Evolutionary conservation across 2,113 vertebrate species (phyloP).

Genomic region (Agelaius phoeniceus): DNA sequence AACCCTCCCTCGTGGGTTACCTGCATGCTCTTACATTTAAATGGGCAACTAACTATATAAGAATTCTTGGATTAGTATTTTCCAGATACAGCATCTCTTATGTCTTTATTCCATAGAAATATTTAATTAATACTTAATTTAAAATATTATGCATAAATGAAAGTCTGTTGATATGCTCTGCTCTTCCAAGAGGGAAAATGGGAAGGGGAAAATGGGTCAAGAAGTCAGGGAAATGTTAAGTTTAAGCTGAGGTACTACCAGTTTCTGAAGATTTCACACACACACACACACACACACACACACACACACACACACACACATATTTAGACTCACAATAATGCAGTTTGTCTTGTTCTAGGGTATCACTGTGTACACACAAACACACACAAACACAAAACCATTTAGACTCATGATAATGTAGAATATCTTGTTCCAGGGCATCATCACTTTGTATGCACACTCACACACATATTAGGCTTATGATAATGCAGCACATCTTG

Average conservation of each 20-base stretch:
- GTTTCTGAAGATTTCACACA: background rate
- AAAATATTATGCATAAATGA: background rate
- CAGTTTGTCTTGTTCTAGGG: background rate
- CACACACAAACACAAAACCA: background rate
- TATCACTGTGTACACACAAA: background rate
- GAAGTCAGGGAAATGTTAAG: background rate
- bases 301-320: too few species aligned
- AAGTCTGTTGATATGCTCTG: background rate
- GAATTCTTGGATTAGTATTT: background rate
- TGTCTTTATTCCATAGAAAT: background rate
- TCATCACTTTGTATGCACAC: too few species aligned
- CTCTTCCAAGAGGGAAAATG: background rate
- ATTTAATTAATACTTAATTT: background rate
- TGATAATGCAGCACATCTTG: background rate
- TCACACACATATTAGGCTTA: background rate
- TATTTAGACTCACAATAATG: fast-evolving
- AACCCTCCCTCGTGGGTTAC: background rate
- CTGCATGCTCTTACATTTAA: background rate
- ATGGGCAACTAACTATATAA: background rate
- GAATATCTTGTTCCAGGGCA: background rate
- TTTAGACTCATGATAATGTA: background rate
- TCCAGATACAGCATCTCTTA: background rate
- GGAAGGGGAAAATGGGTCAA: background rate
- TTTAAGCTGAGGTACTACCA: background rate
- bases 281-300: too few species aligned